Base-by-base conservation (phyloP, 2,113 vertebrate species). In the Isichthys henryi region DNA sequence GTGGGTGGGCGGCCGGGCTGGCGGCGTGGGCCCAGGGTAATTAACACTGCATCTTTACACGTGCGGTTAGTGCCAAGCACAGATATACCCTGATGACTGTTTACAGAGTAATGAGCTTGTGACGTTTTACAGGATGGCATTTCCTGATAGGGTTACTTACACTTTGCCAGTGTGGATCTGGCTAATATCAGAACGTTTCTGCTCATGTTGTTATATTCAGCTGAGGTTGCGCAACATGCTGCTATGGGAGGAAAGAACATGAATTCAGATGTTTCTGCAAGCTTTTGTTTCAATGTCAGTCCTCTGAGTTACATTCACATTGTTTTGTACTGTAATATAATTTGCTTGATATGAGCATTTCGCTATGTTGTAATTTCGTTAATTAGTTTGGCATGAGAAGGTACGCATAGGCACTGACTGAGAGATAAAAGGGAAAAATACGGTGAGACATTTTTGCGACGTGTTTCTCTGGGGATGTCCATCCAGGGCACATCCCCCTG, bases 81-180 rank as follows among this genome's bases (percentile, higher is more conserved):
- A 86, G 83, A 85, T 49, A 85, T 46, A 48, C 82, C 82, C 82
- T 27, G 46, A 49, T 19, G 82, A 86, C 83, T 86, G 46, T 86
- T 48, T 86, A 86, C 48, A 49, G 48, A 21, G n/a, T 21, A 86
- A 86, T 11, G 83, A 49, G 48, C n/a, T 45, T 13, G 19, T 49
- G 45, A 49, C 48, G 45, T 50, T 49, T 49, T 48, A 13, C 83
- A 31, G 83, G 48, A 27, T 46, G 4, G 13, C 46, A 23, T 45
- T n/a, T 85, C 82, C 19, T 23, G 43, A 27, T 15, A 35, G 49
- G 1, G 27, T 21, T 21, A 15, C n/a, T 11, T 35, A n/a, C 27
- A 43, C 5, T 31, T 56, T 35, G 23, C 48, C 50, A 87, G 27
- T 50, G 13, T 53, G 31, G 48, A 10, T 87, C 85, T 53, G 85